Base-by-base conservation (phyloP, 2,113 vertebrate species). In the Numida meleagris region DNA sequence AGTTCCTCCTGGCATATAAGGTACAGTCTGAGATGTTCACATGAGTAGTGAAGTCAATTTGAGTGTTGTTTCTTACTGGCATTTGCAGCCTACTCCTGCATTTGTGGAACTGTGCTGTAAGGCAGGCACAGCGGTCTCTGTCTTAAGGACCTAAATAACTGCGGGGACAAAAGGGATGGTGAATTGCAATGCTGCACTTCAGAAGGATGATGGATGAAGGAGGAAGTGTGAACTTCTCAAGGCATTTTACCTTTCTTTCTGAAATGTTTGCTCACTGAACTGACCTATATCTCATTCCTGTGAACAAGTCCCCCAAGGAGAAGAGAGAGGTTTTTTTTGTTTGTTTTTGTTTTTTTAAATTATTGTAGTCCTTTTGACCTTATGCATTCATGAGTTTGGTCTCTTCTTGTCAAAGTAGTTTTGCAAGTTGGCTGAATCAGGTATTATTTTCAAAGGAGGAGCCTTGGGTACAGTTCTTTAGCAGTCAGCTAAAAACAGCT, bases 351-450 rank as follows among this genome's bases (percentile, higher is more conserved):
- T 48, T 79, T 94, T 82, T 45, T 48, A 48, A 68, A 67, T 94
- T 91, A 55, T 89, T 93, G 76, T 90, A 93, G 94, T 93, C 94
- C 95, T 82, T 94, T 96, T 95, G 91, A 95, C 90, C 87, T 95
- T 81, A 14, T 75, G 65, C 82, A 83, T 95, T 94, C 86, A 88
- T 86, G 88, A 78, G 76, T 94, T 93, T 89, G 73, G 43, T 96
- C 84, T 92, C 76, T 77, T 80, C 88, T 91, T 94, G 94, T 94
- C 85, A 93, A 91, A 95, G 53, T 29, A 57, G 89, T 91, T 96
- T 95, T 97, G 88, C 91, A 93, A 82, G 89, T 90, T 95, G 87
- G 89, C 61, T 93, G 91, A 89, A 65, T 86, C 51, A 86, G 67
- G 87, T 94, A 33, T 34, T 91, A 25, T 75, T 94, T 95, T 88